Evolutionary conservation across 2,888 invertebrate species (phyloP), one percentile per base, ranked within the genome.

Genomic region (Bibio marci): DNA sequence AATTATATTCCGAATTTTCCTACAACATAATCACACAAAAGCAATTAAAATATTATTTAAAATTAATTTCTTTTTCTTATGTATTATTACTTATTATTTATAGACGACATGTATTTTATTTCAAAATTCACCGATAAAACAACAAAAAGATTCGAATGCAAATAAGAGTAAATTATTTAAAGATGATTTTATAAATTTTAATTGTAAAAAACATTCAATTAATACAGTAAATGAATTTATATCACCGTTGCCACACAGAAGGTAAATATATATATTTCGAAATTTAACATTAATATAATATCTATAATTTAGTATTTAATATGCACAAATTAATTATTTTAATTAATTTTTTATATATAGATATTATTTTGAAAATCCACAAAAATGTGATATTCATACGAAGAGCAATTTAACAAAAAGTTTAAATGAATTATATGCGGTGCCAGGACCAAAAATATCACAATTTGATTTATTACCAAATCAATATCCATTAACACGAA

Each of bases 321-420:
- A 18, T 40, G 0, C 26, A n/a, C n/a, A n/a, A n/a, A n/a, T n/a
- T n/a, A n/a, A n/a, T n/a, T n/a, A n/a, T n/a, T n/a, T n/a, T n/a
- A n/a, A n/a, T n/a, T n/a, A n/a, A n/a, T n/a, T n/a, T n/a, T n/a
- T n/a, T n/a, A n/a, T n/a, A n/a, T n/a, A n/a, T n/a, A 61, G 60
- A 36, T 59, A 54, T 42, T 61, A 52, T 46, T 59, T 61, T 30
- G 58, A 58, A 40, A 60, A 59, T 36, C 52, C 56, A n/a, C 46
- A 44, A 33, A 56, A 58, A 43, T 59, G 58, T 44, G 56, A 55
- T 48, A 45, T 59, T 32, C 58, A 59, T 46, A 52, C 58, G 3
- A 57, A 52, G 41, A 59, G 57, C 44, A 59, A 57, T 44, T 51
- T 62, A 37, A 56, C 61, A 42, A 61, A 59, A 44, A 60, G 60